These are phyloP conservation scores for Mesaphorura yosii DNA, from an alignment of 1,140 invertebrate genomes.

Conservation along the genomic window DNA sequence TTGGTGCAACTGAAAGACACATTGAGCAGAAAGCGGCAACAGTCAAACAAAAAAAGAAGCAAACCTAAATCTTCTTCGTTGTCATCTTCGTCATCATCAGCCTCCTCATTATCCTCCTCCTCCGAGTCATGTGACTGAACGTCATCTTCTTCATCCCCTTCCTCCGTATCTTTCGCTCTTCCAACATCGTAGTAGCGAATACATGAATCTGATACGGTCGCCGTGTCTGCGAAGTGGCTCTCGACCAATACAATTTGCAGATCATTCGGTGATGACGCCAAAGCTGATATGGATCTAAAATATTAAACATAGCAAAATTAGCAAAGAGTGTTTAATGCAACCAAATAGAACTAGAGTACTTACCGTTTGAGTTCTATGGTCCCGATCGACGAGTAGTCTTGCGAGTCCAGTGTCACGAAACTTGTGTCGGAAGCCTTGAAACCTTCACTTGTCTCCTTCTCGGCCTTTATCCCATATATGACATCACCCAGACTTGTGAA, in stretches of 20 bases:
- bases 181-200: slow-evolving; percentile 73
- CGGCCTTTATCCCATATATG: slow-evolving; percentile 39
- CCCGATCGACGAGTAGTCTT: slow-evolving; percentile 85
- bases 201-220: slow-evolving; percentile 63
- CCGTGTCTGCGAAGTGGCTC: slow-evolving; percentile 61
- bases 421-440: slow-evolving; percentile 10
- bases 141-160: slow-evolving; percentile 43
- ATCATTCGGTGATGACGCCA: slow-evolving; percentile 25
- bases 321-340: background rate
- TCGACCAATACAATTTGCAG: slow-evolving; percentile 67
- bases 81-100: slow-evolving; percentile 36
- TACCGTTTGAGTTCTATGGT: slow-evolving; percentile 72
- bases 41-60: background rate
- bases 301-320: too few species aligned
- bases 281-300: slow-evolving; percentile 7
- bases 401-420: slow-evolving; percentile 86
- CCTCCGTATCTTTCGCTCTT: slow-evolving; percentile 55
- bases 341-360: slow-evolving; percentile 38
- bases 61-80: slow-evolving; percentile 29
- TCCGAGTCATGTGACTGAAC: slow-evolving; percentile 29
- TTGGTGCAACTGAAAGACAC: too few species aligned
- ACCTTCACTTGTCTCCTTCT: slow-evolving; percentile 10
- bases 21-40: too few species aligned
- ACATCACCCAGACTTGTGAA: slow-evolving; percentile 46
- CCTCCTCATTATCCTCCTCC: slow-evolving; percentile 38